Conservation (phyloP, 2,797 vertebrate species). For the Sarcoramphus papa region DNA sequence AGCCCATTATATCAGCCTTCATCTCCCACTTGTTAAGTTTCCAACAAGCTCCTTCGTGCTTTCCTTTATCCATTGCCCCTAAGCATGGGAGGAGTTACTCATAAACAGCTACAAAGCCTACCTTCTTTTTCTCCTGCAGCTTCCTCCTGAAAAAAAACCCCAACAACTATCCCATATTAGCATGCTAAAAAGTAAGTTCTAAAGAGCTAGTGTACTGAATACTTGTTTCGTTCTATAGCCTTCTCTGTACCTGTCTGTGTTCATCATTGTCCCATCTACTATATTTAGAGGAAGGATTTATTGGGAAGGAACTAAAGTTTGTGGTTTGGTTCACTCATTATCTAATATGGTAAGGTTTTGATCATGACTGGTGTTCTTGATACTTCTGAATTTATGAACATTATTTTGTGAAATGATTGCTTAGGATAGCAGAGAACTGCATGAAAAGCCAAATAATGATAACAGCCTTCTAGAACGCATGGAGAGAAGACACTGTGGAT, state of each 20-base stretch:
- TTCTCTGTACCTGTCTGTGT: not conserved
- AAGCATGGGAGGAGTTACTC: conserved; percentile 38
- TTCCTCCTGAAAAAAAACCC: not conserved
- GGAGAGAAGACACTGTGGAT: not conserved
- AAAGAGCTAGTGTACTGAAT: not conserved
- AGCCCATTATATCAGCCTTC: not conserved
- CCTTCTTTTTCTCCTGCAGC: not conserved
- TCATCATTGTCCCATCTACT: not conserved
- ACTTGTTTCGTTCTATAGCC: not conserved
- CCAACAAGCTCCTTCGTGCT: conserved; percentile 34
- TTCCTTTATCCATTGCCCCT: conserved; percentile 8
- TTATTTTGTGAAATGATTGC: not conserved
- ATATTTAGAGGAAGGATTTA: not conserved
- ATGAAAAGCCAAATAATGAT: not conserved
- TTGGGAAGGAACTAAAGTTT: not conserved
- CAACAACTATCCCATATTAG: not conserved
- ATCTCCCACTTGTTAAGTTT: conserved; percentile 3
- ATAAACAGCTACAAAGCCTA: not conserved
- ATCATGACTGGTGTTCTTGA: not conserved
- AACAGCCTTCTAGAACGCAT: not conserved
- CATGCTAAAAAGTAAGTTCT: not conserved
- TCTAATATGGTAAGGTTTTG: not conserved
- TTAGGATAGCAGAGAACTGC: not conserved
- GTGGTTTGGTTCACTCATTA: not conserved
- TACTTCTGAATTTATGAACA: not conserved